phyloP scores from a whole-genome alignment of 1,140 invertebrate genomes.

The Dreissena rostriformis region DNA sequence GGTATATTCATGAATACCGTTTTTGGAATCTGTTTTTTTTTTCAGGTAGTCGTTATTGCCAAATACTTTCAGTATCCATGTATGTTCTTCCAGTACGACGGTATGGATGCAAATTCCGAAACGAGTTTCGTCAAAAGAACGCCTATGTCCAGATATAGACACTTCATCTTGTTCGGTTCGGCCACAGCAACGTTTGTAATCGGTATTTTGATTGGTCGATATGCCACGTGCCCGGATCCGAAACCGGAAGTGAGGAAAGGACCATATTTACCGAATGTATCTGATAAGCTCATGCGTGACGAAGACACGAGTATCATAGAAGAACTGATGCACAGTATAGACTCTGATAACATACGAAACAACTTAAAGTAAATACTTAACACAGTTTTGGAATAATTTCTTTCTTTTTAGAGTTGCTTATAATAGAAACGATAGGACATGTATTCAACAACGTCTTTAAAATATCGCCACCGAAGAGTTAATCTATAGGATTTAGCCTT shows the following conservation, averaged over 20 bases:
- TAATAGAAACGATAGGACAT: too few relatives aligned
- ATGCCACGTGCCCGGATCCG: conserved; percentile 8
- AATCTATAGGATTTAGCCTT: too few relatives aligned
- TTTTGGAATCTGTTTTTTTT: too few relatives aligned
- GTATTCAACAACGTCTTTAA: too few relatives aligned
- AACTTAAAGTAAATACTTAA: conserved; percentile 56
- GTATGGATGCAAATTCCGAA: background rate
- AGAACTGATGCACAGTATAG: conserved; percentile 49
- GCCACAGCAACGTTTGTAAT: conserved; percentile 27
- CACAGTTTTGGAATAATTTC: too few relatives aligned
- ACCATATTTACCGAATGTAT: background rate
- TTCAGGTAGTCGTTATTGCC: too few relatives aligned
- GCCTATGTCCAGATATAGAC: background rate
- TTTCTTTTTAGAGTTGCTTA: too few relatives aligned
- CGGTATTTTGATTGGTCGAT: conserved; percentile 38
- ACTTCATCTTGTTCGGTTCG: background rate
- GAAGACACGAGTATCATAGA: conserved; percentile 40
- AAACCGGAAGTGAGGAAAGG: background rate
- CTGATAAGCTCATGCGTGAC: background rate
- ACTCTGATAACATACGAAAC: conserved; percentile 60
- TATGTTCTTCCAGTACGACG: too few relatives aligned
- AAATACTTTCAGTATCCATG: too few relatives aligned
- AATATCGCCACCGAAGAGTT: too few relatives aligned
- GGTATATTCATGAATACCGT: too few relatives aligned
- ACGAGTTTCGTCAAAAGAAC: background rate